phyloP scores from a whole-genome alignment of 2,113 vertebrate species.

The Lycaon pictus region DNA sequence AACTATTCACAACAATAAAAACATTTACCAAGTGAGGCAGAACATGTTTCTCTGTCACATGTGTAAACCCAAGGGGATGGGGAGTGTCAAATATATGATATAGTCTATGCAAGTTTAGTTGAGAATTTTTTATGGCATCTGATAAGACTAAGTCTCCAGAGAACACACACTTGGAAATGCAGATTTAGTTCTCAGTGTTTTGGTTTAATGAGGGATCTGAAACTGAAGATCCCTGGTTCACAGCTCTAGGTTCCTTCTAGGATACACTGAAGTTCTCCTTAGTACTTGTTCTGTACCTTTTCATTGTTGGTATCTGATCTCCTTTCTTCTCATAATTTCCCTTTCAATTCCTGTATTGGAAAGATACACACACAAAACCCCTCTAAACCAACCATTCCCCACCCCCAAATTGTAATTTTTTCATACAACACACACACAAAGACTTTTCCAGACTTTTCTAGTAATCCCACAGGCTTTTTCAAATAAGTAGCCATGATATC shows the following conservation, averaged over 20 bases:
- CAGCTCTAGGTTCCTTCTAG: neutral
- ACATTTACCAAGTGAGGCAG: neutral
- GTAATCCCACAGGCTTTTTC: neutral
- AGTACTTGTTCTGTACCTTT: neutral
- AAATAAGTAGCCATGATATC: neutral
- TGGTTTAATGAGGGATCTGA: neutral
- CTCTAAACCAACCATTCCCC: neutral
- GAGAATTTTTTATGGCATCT: neutral
- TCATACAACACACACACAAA: neutral
- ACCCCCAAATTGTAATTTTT: neutral
- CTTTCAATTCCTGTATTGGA: neutral
- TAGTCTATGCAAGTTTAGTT: neutral
- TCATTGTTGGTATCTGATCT: neutral
- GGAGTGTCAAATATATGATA: neutral
- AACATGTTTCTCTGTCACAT: neutral
- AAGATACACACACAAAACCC: neutral
- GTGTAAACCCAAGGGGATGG: neutral
- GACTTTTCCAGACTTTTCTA: neutral
- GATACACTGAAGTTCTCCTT: neutral
- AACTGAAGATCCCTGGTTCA: neutral
- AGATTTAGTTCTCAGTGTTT: neutral
- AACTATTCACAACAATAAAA: neutral
- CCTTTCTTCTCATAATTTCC: neutral
- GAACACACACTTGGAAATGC: neutral
- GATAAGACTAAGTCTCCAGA: neutral